These are phyloP conservation scores for Odontophorus gujanensis DNA, from an alignment of 2,113 vertebrate species.

Conservation along the genomic window DNA sequence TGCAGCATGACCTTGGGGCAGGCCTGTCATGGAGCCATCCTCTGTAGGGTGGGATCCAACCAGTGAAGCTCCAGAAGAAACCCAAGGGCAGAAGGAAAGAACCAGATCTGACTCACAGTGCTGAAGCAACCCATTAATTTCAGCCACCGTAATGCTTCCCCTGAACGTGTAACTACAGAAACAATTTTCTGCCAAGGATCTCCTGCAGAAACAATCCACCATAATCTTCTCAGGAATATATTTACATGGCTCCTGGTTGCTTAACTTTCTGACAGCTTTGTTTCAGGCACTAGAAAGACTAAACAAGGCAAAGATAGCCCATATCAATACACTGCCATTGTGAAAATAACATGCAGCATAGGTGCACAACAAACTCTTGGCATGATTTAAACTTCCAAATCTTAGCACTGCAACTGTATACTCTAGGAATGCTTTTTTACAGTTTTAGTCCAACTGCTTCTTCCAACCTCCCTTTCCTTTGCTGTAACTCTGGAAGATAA, in stretches of 20 bases:
- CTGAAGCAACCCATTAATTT: conserved; percentile 42
- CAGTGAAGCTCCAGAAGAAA: background rate
- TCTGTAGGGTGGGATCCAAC: background rate
- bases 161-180: conserved; percentile 55
- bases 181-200: conserved; percentile 61
- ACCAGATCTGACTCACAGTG: background rate
- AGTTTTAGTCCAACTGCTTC: conserved; percentile 12
- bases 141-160: conserved; percentile 57
- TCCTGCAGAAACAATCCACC: conserved; percentile 47
- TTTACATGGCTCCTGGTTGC: conserved; percentile 47
- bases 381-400: conserved; percentile 36
- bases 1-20: conserved; percentile 52
- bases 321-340: background rate
- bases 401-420: background rate
- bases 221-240: conserved; percentile 60
- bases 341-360: conserved; percentile 21
- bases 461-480: background rate
- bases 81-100: background rate
- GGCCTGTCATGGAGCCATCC: background rate
- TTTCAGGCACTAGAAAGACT: conserved; percentile 33
- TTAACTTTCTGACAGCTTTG: conserved; percentile 64
- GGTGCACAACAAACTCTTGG: background rate
- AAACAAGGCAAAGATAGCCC: background rate
- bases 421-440: background rate
- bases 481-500: conserved; percentile 41